Percentiles rank a stretch among this genome's conserved stretches.
Evolutionary conservation across 2,797 vertebrate genomes (phyloP).

Genomic region (Paedocypris micromegethes): DNA sequence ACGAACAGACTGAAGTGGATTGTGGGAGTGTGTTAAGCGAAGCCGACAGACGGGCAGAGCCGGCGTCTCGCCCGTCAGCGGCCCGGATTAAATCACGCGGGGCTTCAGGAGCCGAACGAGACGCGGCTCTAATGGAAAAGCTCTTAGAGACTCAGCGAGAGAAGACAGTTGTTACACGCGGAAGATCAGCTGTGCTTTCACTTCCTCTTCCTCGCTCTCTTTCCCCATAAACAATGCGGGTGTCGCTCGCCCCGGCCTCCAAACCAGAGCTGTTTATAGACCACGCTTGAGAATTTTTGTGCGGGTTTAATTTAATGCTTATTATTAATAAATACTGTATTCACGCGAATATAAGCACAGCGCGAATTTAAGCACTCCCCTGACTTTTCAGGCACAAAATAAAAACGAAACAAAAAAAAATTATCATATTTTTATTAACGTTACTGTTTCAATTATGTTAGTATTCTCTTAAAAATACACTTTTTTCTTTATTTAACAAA

Average conservation of each 20-base stretch:
- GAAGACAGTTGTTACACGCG: background rate
- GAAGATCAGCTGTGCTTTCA: conserved; percentile 15
- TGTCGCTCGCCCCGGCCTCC: conserved; percentile 4
- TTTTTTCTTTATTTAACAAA: too few species aligned
- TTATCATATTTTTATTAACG: too few species aligned
- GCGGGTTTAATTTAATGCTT: background rate
- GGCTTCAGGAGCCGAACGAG: background rate
- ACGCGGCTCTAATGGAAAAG: conserved; percentile 17
- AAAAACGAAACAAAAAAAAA: too few species aligned
- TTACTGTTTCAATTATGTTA: too few species aligned
- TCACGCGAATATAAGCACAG: too few species aligned
- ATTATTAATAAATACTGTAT: too few species aligned
- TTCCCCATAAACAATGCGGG: conserved; percentile 6
- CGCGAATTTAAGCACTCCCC: too few species aligned
- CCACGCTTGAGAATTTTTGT: background rate
- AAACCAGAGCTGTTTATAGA: background rate
- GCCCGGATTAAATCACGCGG: conserved; percentile 9
- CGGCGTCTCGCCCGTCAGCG: conserved; percentile 6
- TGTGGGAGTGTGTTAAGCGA: background rate
- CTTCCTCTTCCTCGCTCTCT: conserved; percentile 14
- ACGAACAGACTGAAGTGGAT: background rate
- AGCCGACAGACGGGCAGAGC: conserved; percentile 6
- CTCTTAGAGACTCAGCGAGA: background rate
- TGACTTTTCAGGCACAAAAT: too few species aligned
- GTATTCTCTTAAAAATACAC: too few species aligned